phyloP scores from a whole-genome alignment of 1,140 invertebrate genomes.

The Scaptodrosophila lebanonensis region DNA sequence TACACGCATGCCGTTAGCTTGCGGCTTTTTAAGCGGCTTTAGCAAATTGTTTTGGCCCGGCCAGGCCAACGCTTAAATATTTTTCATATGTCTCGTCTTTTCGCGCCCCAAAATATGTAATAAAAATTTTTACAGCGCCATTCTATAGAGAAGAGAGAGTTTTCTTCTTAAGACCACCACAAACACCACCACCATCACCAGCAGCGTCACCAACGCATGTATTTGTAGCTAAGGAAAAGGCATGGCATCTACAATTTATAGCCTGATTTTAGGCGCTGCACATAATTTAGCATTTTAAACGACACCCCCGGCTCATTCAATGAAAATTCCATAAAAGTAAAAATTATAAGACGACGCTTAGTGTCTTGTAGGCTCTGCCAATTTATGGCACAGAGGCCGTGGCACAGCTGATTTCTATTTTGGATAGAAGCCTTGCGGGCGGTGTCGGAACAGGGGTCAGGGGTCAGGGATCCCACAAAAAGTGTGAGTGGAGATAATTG shows the following conservation, averaged over 20 bases:
- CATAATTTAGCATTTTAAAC: conserved; percentile 54
- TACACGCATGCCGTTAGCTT: background rate
- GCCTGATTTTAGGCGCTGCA: conserved; percentile 14
- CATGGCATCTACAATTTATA: conserved; percentile 40
- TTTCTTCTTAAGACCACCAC: too few relatives aligned
- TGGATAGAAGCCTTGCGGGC: background rate
- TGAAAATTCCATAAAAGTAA: conserved; percentile 48
- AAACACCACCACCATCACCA: too few relatives aligned
- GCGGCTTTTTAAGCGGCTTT: conserved; percentile 3
- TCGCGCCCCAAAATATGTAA: conserved; percentile 1
- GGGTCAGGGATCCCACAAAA: too few relatives aligned
- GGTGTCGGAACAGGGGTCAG: too few relatives aligned
- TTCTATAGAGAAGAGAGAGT: too few relatives aligned
- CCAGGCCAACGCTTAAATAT: background rate
- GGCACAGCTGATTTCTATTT: background rate
- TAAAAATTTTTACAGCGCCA: background rate
- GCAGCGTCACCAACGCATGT: too few relatives aligned
- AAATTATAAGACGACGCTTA: background rate
- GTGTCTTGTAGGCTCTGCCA: too few relatives aligned
- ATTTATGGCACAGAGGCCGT: conserved; percentile 13
- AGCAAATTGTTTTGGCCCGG: background rate
- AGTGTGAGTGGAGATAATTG: conserved; percentile 30
- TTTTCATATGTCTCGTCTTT: background rate
- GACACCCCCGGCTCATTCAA: conserved; percentile 49
- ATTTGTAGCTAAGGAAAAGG: conserved; percentile 12